Evolutionary conservation across 1,140 invertebrate genomes (phyloP), one percentile per base, ranked within the genome.

Genomic region (Neuroterus valhalla): DNA sequence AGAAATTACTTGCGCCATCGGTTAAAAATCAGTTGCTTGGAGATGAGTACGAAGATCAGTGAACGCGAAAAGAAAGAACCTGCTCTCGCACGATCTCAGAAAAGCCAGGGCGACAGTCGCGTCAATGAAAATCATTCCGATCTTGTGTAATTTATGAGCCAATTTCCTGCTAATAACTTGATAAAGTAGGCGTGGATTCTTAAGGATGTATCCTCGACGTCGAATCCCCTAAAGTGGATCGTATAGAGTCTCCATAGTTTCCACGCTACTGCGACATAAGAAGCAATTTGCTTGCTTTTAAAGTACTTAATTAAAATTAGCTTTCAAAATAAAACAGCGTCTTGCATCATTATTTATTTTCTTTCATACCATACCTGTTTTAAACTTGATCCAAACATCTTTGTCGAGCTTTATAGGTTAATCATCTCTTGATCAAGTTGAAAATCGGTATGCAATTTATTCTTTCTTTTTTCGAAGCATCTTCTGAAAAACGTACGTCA

Each of bases 281-380:
- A 62, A 62, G 55, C 55, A 62, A 62, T 62, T 62, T 62, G 31
- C 55, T 62, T 62, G 55, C 23, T 62, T 62, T 62, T 31, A 62
- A 62, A 62, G 55, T 62, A 62, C 55, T 62, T 62, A 62, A 62
- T 62, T 62, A 62, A 62, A 62, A 62, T 62, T 62, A 62, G 26
- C 55, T 62, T 62, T 62, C 14, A 62, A 62, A 62, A 62, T n/a
- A 38, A 62, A 62, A 62, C 26, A 14, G n/a, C 31, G n/a, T 23
- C 55, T 26, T 31, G 21, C 26, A 62, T 62, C 55, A 31, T 62
- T 62, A 62, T 62, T 62, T 62, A 31, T 62, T 62, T 55, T 10
- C 52, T 23, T 23, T 62, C 55, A 31, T 15, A 14, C 8, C 19
- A 55, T 55, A 55, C 52, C 14, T 12, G 52, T 62, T 62, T 62